Evolutionary conservation across 2,797 vertebrate species (phyloP).

Genomic region (Tokudaia muenninki): DNA sequence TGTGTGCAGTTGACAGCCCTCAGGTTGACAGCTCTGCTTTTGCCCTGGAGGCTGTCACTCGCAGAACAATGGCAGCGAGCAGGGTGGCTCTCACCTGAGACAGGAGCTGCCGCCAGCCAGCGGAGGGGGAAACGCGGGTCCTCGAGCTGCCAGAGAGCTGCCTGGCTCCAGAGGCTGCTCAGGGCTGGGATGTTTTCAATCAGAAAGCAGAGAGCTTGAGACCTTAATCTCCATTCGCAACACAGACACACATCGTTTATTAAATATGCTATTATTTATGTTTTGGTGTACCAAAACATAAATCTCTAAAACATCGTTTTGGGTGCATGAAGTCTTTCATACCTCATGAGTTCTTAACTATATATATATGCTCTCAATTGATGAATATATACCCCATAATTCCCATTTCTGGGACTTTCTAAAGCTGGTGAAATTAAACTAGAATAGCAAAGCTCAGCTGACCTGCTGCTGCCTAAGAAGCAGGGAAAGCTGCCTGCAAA

Average conservation of each 20-base stretch:
- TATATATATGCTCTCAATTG: background rate
- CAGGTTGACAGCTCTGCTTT: constrained; percentile 76
- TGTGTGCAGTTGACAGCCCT: constrained; percentile 85
- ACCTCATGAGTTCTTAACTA: too few relatives aligned
- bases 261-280: background rate
- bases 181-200: background rate
- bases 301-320: constrained; percentile 1
- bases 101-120: background rate
- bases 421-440: background rate
- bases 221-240: background rate
- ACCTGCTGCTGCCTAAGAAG: background rate
- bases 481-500: background rate
- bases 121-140: background rate
- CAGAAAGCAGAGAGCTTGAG: background rate
- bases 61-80: constrained; percentile 84
- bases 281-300: background rate
- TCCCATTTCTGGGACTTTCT: constrained; percentile 6
- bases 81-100: constrained; percentile 81
- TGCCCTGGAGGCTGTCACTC: constrained; percentile 85
- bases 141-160: background rate
- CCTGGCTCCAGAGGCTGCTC: background rate
- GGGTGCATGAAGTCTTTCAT: background rate
- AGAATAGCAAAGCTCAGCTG: background rate
- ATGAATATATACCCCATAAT: background rate
- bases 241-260: background rate